Base-by-base conservation (phyloP, 2,888 invertebrate species). In the Cataglyphis rosenhaueri region DNA sequence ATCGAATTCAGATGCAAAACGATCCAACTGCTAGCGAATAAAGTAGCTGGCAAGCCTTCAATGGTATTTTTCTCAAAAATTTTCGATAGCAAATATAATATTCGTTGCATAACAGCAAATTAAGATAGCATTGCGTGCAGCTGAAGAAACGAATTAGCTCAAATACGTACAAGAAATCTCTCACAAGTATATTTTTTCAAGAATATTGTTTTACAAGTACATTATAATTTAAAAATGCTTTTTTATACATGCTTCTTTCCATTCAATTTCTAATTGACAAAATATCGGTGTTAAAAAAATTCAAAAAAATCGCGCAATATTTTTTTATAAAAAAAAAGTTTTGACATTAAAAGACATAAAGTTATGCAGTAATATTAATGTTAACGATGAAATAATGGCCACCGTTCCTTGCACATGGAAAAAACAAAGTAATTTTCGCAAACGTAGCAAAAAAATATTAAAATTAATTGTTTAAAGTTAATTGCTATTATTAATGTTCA, bases 1-100 rank as follows among this genome's bases (percentile, higher is more conserved):
- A 57, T 78, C 70, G 76, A 68, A 70, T 68, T 78, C 21, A 70
- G 59, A 29, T 55, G 35, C 35, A 25, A 25, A 65, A 65, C 75
- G 41, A 66, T 66, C 68, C 29, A 6, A 52, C 68, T 52, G 15
- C 41, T 8, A 6, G 29, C 15, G 12, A 78, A 44, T 71, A 1
- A 78, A 70, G 32, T 44, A 18, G n/a, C 25, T 12, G 25, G 38
- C 35, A 12, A 29, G 35, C n/a, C n/a, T 29, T 1, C 12, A 1
- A 41, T 48, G n/a, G 0, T 44, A 70, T 59, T 70, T 59, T 70
- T 52, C 12, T 41, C 21, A 44, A 32, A 70, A 32, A 70, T 70
- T 57, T 44, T 44, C 41, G 0, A 44, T 48, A 5, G 12, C 6
- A 10, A 59, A 75, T 48, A 0, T 48, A 0, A 52, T 48, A 52